Evolutionary conservation across 64 coral and sea anemone species (phyloP).

Genomic region (Cladopsammia gracilis): DNA sequence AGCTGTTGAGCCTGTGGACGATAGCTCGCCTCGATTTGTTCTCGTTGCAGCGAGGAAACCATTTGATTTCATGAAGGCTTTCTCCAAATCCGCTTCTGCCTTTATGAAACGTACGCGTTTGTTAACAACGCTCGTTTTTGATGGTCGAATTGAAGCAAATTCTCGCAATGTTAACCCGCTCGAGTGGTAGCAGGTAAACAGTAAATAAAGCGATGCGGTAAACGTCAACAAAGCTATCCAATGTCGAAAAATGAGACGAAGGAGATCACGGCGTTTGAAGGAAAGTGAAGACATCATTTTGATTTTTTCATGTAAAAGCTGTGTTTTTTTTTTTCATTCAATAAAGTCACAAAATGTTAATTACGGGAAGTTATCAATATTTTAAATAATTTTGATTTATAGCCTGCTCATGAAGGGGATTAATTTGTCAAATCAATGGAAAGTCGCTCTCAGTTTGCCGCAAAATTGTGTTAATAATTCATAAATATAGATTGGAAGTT

Average conservation of each 20-base stretch:
- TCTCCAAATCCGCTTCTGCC: not conserved
- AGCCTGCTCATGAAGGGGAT: no score
- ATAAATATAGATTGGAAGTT: no score
- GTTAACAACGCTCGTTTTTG: not conserved
- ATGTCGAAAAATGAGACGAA: no score
- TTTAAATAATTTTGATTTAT: no score
- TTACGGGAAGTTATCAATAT: no score
- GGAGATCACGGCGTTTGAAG: not conserved
- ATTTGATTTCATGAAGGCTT: not conserved
- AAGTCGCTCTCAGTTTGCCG: no score
- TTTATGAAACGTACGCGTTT: not conserved
- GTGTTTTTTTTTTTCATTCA: no score
- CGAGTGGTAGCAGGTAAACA: not conserved
- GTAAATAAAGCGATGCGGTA: not conserved
- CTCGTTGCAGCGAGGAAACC: constrained; percentile 6
- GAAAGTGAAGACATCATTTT: not conserved
- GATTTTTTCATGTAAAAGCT: no score
- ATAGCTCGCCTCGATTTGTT: not conserved
- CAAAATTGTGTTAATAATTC: no score
- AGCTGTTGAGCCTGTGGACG: not conserved
- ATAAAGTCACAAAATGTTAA: no score
- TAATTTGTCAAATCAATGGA: no score
- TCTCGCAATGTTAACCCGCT: not conserved
- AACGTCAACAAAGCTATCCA: not conserved
- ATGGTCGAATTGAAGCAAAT: no score